These are phyloP conservation scores for Graphium colonna DNA, from an alignment of 2,888 invertebrate species.

Conservation along the genomic window DNA sequence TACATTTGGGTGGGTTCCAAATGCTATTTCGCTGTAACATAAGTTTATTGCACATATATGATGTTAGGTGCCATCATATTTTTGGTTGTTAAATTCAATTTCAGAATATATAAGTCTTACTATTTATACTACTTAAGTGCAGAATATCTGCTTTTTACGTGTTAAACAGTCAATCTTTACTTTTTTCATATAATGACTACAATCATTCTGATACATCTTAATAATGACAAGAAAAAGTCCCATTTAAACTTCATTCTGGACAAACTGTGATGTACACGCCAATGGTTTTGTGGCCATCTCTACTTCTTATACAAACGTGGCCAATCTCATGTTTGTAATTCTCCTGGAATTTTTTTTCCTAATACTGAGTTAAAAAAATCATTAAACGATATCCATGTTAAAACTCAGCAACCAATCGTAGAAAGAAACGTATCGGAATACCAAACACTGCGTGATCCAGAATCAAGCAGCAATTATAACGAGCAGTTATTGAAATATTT, in stretches of 20 bases:
- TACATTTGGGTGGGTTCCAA: conserved; percentile 10
- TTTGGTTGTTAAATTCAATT: conserved; percentile 2
- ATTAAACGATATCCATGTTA: too few relatives aligned
- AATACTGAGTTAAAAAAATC: too few relatives aligned
- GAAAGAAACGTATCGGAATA: conserved; percentile 9
- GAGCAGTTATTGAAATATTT: conserved; percentile 13
- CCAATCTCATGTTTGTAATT: too few relatives aligned
- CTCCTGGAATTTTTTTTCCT: too few relatives aligned
- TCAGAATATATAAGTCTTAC: background rate
- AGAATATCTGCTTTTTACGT: too few relatives aligned
- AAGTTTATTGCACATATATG: conserved; percentile 15
- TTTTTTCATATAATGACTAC: background rate
- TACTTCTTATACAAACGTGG: too few relatives aligned
- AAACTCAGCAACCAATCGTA: background rate
- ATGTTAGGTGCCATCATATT: conserved; percentile 6
- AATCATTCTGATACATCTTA: background rate
- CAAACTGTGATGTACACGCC: background rate
- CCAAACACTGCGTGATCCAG: conserved; percentile 4
- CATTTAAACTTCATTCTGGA: background rate
- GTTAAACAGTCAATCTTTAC: too few relatives aligned
- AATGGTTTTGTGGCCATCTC: too few relatives aligned
- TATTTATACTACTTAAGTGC: background rate
- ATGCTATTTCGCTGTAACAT: conserved; percentile 7
- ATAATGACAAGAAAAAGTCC: background rate
- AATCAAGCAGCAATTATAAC: conserved; percentile 17